These are phyloP conservation scores for Drosophila paramelanica DNA, from an alignment of 2,888 invertebrate genomes.

Conservation along the genomic window DNA sequence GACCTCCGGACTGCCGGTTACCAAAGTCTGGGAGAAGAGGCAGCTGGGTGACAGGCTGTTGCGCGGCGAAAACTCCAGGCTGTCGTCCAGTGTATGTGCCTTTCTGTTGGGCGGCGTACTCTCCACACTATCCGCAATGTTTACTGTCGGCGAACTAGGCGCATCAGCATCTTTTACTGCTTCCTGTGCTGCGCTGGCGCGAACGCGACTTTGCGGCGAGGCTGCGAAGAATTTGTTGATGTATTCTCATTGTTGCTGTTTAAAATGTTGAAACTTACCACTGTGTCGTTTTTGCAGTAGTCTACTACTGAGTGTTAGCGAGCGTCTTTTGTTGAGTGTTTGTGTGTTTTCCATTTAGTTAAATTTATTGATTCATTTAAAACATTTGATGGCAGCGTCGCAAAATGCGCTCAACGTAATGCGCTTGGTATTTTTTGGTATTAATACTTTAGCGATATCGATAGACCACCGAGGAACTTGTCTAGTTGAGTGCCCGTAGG, in stretches of 20 bases:
- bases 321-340: slow-evolving; percentile 65
- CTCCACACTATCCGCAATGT: slow-evolving; percentile 57
- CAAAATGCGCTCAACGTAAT: slow-evolving; percentile 46
- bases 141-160: slow-evolving; percentile 36
- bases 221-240: slow-evolving; percentile 49
- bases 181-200: slow-evolving; percentile 54
- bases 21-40: slow-evolving; percentile 80
- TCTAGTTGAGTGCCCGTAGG: too few species aligned
- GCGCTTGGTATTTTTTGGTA: slow-evolving; percentile 35
- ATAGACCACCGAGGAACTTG: not conserved
- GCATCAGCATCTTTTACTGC: slow-evolving; percentile 18
- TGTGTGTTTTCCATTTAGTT: slow-evolving; percentile 74
- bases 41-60: slow-evolving; percentile 75
- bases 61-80: slow-evolving; percentile 76
- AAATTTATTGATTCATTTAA: slow-evolving; percentile 47
- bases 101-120: slow-evolving; percentile 80
- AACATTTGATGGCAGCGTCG: slow-evolving; percentile 29
- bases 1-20: slow-evolving; percentile 82
- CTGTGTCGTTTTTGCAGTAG: slow-evolving; percentile 72
- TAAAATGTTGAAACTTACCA: slow-evolving; percentile 51
- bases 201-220: slow-evolving; percentile 69
- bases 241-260: not conserved
- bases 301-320: slow-evolving; percentile 76
- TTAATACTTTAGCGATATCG: slow-evolving; percentile 6
- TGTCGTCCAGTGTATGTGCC: slow-evolving; percentile 71